phyloP scores from a whole-genome alignment of 1,140 invertebrate genomes.

The Hetaerina americana region DNA sequence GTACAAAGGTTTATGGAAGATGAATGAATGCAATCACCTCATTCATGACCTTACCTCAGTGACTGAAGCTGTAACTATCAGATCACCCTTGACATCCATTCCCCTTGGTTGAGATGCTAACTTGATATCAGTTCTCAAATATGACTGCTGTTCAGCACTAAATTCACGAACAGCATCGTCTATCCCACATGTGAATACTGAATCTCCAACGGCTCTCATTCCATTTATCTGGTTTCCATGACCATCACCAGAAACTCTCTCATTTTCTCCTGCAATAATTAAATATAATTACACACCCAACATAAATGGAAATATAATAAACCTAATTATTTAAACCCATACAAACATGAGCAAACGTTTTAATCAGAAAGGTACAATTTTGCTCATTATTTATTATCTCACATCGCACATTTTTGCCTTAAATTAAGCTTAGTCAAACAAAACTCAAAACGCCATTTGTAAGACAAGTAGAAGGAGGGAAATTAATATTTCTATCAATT shows the following conservation, averaged over 20 bases:
- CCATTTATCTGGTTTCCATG: slow-evolving; percentile 93
- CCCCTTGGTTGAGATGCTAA: slow-evolving; percentile 80
- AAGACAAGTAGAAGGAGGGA: too few relatives aligned
- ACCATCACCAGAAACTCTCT: slow-evolving; percentile 62
- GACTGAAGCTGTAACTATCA: slow-evolving; percentile 66
- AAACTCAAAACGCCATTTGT: too few relatives aligned
- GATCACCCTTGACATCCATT: slow-evolving; percentile 57
- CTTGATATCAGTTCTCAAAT: slow-evolving; percentile 53
- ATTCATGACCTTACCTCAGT: slow-evolving; percentile 65
- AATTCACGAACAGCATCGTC: slow-evolving; percentile 75
- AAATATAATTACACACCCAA: neutral
- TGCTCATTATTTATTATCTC: too few relatives aligned
- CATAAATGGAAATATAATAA: neutral
- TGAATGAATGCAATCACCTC: slow-evolving; percentile 1
- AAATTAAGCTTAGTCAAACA: too few relatives aligned
- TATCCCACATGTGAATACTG: slow-evolving; percentile 75
- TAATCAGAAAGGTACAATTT: too few relatives aligned
- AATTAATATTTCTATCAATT: too few relatives aligned
- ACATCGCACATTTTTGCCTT: too few relatives aligned
- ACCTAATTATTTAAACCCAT: too few relatives aligned
- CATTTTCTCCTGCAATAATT: slow-evolving; percentile 45
- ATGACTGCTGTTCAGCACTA: slow-evolving; percentile 45
- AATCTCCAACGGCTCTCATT: slow-evolving; percentile 55
- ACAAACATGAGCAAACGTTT: too few relatives aligned
- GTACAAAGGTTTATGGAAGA: slow-evolving; percentile 10